Evolutionary conservation across 2,113 vertebrate genomes (phyloP).

Genomic region (Acrocephalus kingi): DNA sequence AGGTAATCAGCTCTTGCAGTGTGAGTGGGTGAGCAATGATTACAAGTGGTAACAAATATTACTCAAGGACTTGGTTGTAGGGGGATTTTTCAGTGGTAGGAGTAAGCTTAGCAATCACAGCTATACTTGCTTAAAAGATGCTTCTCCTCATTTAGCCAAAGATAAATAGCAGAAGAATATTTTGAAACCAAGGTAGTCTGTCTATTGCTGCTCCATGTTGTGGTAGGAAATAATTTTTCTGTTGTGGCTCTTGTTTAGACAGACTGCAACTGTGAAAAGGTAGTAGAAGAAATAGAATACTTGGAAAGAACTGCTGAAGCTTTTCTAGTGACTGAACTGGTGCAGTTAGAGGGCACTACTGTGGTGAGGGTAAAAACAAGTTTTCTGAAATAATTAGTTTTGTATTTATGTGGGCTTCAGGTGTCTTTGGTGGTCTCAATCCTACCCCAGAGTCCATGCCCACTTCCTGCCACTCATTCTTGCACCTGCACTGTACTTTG

Average conservation of each 20-base stretch:
- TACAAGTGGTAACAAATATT: constrained; percentile 30
- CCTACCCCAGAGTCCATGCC: neutral
- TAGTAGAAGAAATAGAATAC: neutral
- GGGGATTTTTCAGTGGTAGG: neutral
- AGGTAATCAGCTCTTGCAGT: constrained; percentile 5
- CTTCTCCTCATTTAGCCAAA: neutral
- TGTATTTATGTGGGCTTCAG: neutral
- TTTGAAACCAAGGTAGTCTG: neutral
- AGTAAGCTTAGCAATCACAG: constrained; percentile 21
- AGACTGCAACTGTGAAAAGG: neutral
- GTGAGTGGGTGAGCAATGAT: constrained; percentile 23
- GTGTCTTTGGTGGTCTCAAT: neutral
- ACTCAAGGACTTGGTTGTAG: neutral
- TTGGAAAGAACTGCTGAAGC: neutral
- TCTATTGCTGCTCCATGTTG: neutral
- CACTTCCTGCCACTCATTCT: neutral
- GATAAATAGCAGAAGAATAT: neutral
- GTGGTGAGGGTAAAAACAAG: neutral
- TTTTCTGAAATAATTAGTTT: neutral
- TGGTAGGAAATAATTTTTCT: neutral
- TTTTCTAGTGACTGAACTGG: neutral
- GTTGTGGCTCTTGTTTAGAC: neutral
- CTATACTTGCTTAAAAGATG: neutral
- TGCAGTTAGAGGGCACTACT: neutral
- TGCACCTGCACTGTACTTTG: neutral